Base-by-base conservation (phyloP, 2,888 invertebrate species). In the Germaria angustata region DNA sequence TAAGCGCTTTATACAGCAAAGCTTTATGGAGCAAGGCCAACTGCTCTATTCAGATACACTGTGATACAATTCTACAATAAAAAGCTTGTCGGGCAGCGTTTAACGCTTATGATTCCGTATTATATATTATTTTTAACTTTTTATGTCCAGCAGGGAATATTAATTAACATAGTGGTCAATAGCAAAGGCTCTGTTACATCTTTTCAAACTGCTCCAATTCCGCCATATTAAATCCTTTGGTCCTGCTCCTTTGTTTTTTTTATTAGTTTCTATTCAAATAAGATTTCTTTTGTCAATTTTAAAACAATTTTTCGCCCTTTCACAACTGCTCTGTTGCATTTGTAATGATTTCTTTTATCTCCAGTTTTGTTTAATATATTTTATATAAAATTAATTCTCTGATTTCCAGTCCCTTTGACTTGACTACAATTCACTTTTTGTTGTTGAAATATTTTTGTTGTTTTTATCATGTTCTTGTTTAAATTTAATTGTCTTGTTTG, bases 401-500 rank as follows among this genome's bases (percentile, higher is more conserved):
- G 55, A 15, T 53, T 65, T 73, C 24, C 34, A 55, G 24, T 44
- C 63, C 15, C 55, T 75, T 53, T 75, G 55, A 65, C 34, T 65
- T 75, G 24, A 17, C 2, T 17, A 24, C 32, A 8, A 36, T 44
- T 44, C 63, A 63, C 5, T 15, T 72, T 46, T 46, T 24, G 24
- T 61, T 39, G 0, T 28, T n/a, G 39, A 32, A 41, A n/a, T n/a
- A 1, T 39, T 49, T 6, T 39, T 49, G 9, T 32, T 49, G 17
- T 59, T 66, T 46, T 68, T 46, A 44, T 55, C 7, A 20, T 36
- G 39, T 57, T 57, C 44, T 76, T 49, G 8, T 73, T 57, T 57
- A 57, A 44, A 51, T 69, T 61, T 61, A 69, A 69, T 69, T 77
- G 49, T 77, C 24, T 36, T 61, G 24, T 17, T 39, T 32, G 59